Evolutionary conservation across 2,113 vertebrate genomes (phyloP).

Genomic region (Hemiscyllium ocellatum): DNA sequence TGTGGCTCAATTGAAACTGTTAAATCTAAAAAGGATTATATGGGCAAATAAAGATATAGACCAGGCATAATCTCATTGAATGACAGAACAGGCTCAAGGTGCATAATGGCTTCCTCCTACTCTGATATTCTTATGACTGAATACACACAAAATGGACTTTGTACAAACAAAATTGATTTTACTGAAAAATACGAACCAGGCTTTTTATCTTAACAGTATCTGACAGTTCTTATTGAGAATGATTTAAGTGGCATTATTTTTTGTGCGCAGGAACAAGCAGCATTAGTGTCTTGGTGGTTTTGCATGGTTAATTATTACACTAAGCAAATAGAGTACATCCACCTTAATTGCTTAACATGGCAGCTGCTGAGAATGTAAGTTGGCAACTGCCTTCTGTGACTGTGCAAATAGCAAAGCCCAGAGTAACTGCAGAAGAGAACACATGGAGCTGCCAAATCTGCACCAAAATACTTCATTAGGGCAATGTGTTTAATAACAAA

Average conservation of each 20-base stretch:
- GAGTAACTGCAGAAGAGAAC: slow-evolving; percentile 22
- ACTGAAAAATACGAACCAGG: not conserved
- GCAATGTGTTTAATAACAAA: slow-evolving; percentile 37
- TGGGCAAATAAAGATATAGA: not conserved
- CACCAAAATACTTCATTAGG: slow-evolving; percentile 37
- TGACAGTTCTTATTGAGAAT: not conserved
- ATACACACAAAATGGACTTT: not conserved
- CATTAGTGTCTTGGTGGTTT: not conserved
- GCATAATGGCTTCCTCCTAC: not conserved
- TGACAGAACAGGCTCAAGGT: not conserved
- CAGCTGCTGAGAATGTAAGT: slow-evolving; percentile 36
- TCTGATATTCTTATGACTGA: not conserved
- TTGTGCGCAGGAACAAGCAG: slow-evolving; percentile 5
- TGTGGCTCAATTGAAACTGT: not conserved
- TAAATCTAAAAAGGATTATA: not conserved
- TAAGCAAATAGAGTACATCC: slow-evolving; percentile 31
- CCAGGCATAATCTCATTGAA: not conserved
- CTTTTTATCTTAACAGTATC: not conserved
- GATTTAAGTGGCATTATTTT: slow-evolving; percentile 28
- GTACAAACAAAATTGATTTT: not conserved
- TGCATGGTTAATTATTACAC: slow-evolving; percentile 35
- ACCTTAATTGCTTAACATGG: slow-evolving; percentile 37
- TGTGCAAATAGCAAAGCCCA: slow-evolving; percentile 21
- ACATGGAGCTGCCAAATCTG: slow-evolving; percentile 34
- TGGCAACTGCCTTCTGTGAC: slow-evolving; percentile 37